Conservation (phyloP, 2,113 vertebrate genomes). For the Vimba vimba region DNA sequence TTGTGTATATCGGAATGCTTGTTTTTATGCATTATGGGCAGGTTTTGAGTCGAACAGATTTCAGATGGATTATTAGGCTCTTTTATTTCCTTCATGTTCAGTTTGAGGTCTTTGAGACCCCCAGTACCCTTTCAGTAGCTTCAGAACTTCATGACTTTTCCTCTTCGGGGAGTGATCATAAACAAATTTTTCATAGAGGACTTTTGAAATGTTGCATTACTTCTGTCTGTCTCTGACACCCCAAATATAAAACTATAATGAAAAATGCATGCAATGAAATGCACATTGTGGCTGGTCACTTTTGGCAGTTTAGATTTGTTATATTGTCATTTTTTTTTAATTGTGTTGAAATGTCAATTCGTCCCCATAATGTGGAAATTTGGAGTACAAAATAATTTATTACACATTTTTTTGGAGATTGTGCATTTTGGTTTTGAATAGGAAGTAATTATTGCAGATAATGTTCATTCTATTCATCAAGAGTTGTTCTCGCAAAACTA, state of each 20-base stretch:
- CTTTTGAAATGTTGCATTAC: background rate
- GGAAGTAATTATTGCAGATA: background rate
- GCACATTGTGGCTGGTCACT: background rate
- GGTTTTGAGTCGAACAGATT: background rate
- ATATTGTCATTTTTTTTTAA: background rate
- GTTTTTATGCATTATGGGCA: background rate
- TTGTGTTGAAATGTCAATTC: background rate
- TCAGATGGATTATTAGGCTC: background rate
- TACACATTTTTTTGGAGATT: background rate
- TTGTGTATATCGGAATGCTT: background rate
- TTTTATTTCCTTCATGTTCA: background rate
- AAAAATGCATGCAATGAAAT: background rate
- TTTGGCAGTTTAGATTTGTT: background rate
- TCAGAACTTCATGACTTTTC: background rate
- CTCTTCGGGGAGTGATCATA: background rate
- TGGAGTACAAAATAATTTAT: background rate
- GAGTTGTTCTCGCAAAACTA: background rate
- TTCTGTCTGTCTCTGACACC: background rate
- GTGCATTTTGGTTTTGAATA: background rate
- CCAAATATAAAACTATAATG: background rate
- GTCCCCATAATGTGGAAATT: background rate
- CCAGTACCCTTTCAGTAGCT: background rate
- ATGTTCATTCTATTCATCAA: conserved; percentile 2
- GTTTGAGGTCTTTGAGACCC: background rate
- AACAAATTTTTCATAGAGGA: background rate